Evolutionary conservation across 2,888 invertebrate genomes (phyloP), one percentile per base, ranked within the genome.

Genomic region (Lobophora halterata): DNA sequence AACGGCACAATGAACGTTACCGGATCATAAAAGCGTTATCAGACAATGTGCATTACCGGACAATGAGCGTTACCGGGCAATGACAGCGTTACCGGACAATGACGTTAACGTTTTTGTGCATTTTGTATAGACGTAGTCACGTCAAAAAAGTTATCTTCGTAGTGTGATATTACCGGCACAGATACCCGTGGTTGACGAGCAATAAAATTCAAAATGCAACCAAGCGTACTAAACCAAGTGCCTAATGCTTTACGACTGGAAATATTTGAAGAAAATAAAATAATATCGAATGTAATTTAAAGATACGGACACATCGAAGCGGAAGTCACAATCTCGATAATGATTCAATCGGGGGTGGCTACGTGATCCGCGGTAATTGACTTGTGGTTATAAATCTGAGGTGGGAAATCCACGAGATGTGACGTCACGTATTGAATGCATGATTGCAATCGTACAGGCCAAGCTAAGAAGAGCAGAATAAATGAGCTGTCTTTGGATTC

Each of bases 301-400:
- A 23, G 17, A 29, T 29, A 18, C 18, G 14, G n/a, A 13, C n/a
- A 17, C 17, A 3, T 17, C 17, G 6, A n/a, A 3, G 17, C n/a
- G 23, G 36, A 24, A 36, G 13, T 29, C 29, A 18, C 29, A 24
- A 36, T 29, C 29, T 13, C 29, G 19, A 36, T 35, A 28, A 35
- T 29, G 29, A 24, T 27, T 11, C 28, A 29, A 36, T 36, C 29
- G 18, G 18, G 27, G 18, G 13, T 17, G 28, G 28, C 35, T 27
- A 27, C 9, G 36, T 10, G 17, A 29, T 36, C 29, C 21, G 13
- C 5, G 18, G 24, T 17, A 35, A 36, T 29, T 6, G 23, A 36
- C 27, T 35, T 21, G 35, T 2, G 28, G 23, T n/a, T 23, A 12
- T 29, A 23, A 35, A 28, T 23, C 8, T 10, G 17, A 28, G 35